Evolutionary conservation across 2,888 invertebrate genomes (phyloP).

Genomic region (Cordilura impudica): DNA sequence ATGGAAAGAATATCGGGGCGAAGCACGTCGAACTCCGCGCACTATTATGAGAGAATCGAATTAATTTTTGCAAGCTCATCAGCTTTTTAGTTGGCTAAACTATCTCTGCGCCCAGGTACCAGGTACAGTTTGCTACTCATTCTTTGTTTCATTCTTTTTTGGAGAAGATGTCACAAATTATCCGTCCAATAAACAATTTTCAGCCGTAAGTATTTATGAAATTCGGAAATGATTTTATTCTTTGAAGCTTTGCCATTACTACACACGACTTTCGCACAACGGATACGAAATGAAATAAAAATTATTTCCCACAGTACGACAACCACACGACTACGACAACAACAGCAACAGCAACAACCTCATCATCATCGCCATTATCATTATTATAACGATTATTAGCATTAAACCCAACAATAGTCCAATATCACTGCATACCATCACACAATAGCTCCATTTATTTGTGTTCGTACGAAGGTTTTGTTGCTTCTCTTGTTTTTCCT

Average conservation of each 20-base stretch:
- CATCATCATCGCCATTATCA: constrained; percentile 7
- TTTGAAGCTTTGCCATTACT: neutral
- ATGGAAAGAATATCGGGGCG: no score
- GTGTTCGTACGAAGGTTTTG: constrained; percentile 5
- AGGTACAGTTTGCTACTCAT: no score
- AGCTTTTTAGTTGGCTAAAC: no score
- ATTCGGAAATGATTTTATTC: neutral
- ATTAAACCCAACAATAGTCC: constrained; percentile 16
- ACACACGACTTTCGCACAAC: constrained; percentile 36
- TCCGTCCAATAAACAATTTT: no score
- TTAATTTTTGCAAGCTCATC: no score
- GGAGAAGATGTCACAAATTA: no score
- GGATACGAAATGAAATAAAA: constrained; percentile 37
- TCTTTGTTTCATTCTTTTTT: no score
- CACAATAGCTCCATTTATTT: neutral
- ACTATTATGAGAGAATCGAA: no score
- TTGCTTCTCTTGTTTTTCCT: constrained; percentile 1
- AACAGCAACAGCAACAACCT: constrained; percentile 8
- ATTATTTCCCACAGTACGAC: constrained; percentile 56
- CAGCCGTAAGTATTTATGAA: no score
- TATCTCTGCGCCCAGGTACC: no score
- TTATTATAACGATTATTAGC: constrained; percentile 1
- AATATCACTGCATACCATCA: constrained; percentile 22
- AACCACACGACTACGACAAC: constrained; percentile 30
- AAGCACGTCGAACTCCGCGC: no score